Conservation (phyloP, 2,888 invertebrate species). For the Erebia ligea region DNA sequence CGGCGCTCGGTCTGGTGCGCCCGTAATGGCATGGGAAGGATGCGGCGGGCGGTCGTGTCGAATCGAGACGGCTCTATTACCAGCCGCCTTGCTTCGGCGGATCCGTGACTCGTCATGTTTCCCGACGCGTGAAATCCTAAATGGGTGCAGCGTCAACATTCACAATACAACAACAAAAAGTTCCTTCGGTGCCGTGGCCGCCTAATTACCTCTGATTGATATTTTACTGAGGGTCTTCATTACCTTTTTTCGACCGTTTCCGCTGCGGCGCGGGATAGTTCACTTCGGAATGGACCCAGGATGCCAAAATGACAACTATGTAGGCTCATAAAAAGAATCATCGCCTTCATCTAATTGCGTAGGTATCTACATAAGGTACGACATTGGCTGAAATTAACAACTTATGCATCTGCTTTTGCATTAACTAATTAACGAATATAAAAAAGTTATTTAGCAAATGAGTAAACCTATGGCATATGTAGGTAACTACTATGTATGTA, state of each 20-base stretch:
- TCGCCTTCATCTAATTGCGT: too few species aligned
- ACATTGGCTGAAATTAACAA: too few species aligned
- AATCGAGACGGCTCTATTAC: constrained; percentile 71
- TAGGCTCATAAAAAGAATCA: neutral
- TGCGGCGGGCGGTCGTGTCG: constrained; percentile 66
- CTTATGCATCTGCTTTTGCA: too few species aligned
- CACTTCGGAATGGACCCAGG: constrained; percentile 21
- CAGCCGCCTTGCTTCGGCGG: constrained; percentile 45
- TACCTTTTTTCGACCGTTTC: constrained; percentile 43
- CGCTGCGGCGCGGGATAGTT: constrained; percentile 36
- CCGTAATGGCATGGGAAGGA: constrained; percentile 58
- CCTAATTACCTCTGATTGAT: constrained; percentile 51
- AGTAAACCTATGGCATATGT: too few species aligned
- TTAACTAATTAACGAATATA: too few species aligned
- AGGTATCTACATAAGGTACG: too few species aligned
- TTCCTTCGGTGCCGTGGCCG: constrained; percentile 41
- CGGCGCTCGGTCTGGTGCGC: constrained; percentile 53
- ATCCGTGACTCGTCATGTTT: constrained; percentile 57
- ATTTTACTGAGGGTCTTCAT: constrained; percentile 46
- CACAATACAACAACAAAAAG: constrained; percentile 47
- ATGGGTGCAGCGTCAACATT: constrained; percentile 50
- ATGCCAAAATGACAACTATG: constrained; percentile 2
- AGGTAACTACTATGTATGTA: too few species aligned
- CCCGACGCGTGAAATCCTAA: constrained; percentile 65
- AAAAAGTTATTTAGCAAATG: too few species aligned